phyloP scores from a whole-genome alignment of 1,140 invertebrate genomes.

The Drosophila bipectinata region DNA sequence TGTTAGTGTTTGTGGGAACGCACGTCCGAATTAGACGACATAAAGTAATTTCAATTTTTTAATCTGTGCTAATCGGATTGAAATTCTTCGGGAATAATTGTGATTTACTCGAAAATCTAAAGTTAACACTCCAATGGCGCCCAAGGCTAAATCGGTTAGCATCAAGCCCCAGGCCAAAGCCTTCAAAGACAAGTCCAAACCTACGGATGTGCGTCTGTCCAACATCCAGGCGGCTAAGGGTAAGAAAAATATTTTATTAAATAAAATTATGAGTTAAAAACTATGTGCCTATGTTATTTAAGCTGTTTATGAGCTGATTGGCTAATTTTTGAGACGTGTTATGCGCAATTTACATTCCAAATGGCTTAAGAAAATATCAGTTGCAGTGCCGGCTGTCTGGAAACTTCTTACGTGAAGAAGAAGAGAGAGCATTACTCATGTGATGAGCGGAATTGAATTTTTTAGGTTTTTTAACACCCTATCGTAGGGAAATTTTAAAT shows the following conservation, averaged over 20 bases:
- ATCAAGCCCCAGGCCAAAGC: slow-evolving; percentile 83
- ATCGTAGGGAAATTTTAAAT: background rate
- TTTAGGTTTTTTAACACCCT: slow-evolving; percentile 2
- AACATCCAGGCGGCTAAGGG: slow-evolving; percentile 99
- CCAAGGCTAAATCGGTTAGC: slow-evolving; percentile 71
- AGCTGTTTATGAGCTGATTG: background rate
- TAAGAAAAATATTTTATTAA: slow-evolving; percentile 84
- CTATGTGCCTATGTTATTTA: slow-evolving; percentile 12
- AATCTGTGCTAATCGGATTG: slow-evolving; percentile 73
- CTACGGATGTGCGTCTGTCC: slow-evolving; percentile 95
- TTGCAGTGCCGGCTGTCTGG: slow-evolving; percentile 73
- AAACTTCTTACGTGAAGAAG: slow-evolving; percentile 71
- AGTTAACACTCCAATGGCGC: slow-evolving; percentile 68
- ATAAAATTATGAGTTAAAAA: slow-evolving; percentile 18
- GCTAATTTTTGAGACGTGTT: background rate
- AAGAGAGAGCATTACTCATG: slow-evolving; percentile 69
- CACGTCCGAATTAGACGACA: background rate
- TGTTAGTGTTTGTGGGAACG: background rate
- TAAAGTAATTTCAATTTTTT: slow-evolving; percentile 41
- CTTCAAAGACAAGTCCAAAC: slow-evolving; percentile 97
- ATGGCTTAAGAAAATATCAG: slow-evolving; percentile 46
- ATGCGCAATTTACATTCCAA: slow-evolving; percentile 6
- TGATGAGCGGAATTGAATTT: slow-evolving; percentile 34
- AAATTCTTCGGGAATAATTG: slow-evolving; percentile 52
- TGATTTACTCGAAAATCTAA: slow-evolving; percentile 28